These are phyloP conservation scores for Mionectes macconnelli DNA, from an alignment of 2,113 vertebrate genomes.

Conservation along the genomic window DNA sequence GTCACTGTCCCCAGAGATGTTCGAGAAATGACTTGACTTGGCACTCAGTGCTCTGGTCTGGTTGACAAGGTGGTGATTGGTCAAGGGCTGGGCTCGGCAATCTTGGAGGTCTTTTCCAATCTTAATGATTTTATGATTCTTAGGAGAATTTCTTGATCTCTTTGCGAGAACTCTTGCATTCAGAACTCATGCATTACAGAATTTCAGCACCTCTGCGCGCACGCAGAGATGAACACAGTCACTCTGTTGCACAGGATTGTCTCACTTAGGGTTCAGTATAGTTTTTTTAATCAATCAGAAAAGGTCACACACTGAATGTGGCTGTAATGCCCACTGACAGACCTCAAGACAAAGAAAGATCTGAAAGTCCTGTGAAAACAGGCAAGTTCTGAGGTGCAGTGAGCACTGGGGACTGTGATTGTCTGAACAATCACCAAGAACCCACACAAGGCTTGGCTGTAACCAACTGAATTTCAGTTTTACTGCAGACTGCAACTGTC, in stretches of 20 bases:
- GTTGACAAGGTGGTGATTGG: not conserved
- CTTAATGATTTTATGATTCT: not conserved
- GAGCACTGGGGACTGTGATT: not conserved
- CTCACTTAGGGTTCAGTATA: not conserved
- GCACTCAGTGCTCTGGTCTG: not conserved
- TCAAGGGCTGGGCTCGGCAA: not conserved
- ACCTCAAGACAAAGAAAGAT: not conserved
- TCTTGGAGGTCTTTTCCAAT: not conserved
- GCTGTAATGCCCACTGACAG: not conserved
- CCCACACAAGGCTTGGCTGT: not conserved
- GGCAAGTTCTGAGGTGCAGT: not conserved
- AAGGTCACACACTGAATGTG: not conserved
- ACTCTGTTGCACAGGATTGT: not conserved
- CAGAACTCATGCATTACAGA: no score
- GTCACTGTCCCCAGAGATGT: not conserved
- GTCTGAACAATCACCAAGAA: not conserved
- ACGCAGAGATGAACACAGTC: not conserved
- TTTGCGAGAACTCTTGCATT: not conserved
- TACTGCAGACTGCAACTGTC: not conserved
- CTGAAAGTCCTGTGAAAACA: not conserved
- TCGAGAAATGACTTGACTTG: rapidly evolving
- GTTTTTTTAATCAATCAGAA: not conserved
- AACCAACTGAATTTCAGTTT: conserved; percentile 1
- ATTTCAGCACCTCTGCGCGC: not conserved
- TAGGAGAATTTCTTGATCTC: not conserved